Conservation (phyloP, 2,888 invertebrate species). For the Eupeodes luniger region DNA sequence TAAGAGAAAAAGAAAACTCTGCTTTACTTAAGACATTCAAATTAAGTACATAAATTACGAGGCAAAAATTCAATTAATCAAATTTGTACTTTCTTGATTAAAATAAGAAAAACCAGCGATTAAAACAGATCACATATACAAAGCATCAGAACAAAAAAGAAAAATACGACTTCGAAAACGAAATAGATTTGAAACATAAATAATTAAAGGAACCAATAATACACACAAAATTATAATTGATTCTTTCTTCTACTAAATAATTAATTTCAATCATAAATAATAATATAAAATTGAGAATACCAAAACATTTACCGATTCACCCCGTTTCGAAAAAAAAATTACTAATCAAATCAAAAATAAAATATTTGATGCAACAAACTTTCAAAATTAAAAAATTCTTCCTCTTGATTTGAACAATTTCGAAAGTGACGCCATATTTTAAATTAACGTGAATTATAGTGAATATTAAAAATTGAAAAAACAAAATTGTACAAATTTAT, state of each 20-base stretch:
- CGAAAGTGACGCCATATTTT: conserved; percentile 33
- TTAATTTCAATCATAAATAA: not conserved
- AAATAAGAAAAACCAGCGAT: not conserved
- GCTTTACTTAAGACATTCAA: conserved; percentile 15
- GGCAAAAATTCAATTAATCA: conserved; percentile 3
- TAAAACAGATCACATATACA: not conserved
- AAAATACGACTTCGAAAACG: conserved; percentile 29
- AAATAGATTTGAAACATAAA: conserved; percentile 14
- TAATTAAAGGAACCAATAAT: not conserved
- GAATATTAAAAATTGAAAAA: not conserved
- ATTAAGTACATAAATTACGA: conserved; percentile 14
- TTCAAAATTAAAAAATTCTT: not conserved
- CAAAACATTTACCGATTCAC: not conserved
- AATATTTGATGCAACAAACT: not conserved
- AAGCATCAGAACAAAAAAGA: not conserved
- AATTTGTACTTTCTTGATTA: conserved; percentile 4
- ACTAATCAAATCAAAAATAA: conserved; percentile 9
- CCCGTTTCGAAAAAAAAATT: not conserved
- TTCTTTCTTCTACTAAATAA: not conserved
- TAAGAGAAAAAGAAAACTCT: not conserved
- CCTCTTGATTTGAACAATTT: not conserved
- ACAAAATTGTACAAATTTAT: not conserved
- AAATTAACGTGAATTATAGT: not conserved
- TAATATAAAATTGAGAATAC: not conserved
- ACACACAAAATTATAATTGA: not conserved